Evolutionary conservation across 1,140 invertebrate species (phyloP).

Genomic region (Reticulitermes speratus): DNA sequence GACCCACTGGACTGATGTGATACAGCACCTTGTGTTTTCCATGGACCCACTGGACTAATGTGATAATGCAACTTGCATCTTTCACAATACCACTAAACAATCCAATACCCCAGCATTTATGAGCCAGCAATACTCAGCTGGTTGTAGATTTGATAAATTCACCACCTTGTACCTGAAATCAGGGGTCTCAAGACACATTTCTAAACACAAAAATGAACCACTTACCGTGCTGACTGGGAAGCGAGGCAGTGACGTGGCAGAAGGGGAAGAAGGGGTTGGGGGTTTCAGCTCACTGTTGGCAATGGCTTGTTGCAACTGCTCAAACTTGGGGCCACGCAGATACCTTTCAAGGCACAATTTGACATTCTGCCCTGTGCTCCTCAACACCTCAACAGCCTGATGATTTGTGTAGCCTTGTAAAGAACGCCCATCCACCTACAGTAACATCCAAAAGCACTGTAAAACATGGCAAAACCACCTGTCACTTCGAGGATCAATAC

Average conservation of each 20-base stretch:
- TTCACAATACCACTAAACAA: too few species aligned
- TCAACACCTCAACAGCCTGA: conserved; percentile 86
- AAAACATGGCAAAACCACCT: too few species aligned
- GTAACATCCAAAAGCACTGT: neutral
- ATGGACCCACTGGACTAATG: too few species aligned
- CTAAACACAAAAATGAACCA: conserved; percentile 31
- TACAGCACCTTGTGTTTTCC: too few species aligned
- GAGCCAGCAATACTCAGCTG: too few species aligned
- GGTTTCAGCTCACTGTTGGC: conserved; percentile 76
- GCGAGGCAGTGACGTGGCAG: conserved; percentile 72
- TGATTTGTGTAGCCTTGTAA: conserved; percentile 94
- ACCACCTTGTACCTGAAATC: too few species aligned
- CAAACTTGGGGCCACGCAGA: conserved; percentile 90
- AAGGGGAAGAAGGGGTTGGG: conserved; percentile 64
- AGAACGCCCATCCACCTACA: conserved; percentile 82
- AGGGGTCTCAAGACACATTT: too few species aligned
- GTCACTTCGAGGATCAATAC: too few species aligned
- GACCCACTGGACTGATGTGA: too few species aligned
- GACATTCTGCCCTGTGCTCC: conserved; percentile 86
- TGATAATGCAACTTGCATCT: too few species aligned
- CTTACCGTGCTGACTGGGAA: conserved; percentile 72
- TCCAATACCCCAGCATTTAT: too few species aligned
- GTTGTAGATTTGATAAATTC: too few species aligned
- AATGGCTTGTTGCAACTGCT: conserved; percentile 92
- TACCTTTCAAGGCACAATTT: conserved; percentile 87